Conservation (phyloP, 1,140 invertebrate species). For the Pinna nobilis region DNA sequence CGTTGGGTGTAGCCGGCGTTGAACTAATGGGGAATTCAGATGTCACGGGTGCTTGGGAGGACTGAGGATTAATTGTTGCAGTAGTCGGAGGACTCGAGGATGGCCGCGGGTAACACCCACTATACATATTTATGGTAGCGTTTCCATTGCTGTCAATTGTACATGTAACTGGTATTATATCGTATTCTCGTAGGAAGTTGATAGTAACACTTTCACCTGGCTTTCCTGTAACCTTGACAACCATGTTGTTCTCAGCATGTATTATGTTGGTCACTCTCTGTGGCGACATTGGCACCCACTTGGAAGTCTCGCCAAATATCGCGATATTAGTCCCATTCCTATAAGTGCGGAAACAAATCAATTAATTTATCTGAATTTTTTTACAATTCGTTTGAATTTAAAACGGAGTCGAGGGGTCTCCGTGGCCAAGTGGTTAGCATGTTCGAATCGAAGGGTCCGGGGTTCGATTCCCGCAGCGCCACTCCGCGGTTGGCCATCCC, state of each 20-base stretch:
- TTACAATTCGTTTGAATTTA: neutral
- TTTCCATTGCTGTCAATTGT: neutral
- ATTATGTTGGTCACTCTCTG: conserved; percentile 38
- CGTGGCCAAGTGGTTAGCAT: neutral
- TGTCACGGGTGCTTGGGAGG: no score
- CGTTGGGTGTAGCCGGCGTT: no score
- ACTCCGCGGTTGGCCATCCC: no score
- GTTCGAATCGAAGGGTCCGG: no score
- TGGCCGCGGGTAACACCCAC: neutral
- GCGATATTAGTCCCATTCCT: conserved; percentile 36
- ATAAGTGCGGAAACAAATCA: no score
- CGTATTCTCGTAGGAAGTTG: conserved; percentile 18
- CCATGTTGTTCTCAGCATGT: conserved; percentile 15
- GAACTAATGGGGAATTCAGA: no score
- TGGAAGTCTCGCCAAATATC: conserved; percentile 44
- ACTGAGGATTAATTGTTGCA: no score
- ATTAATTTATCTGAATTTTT: neutral
- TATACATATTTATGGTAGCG: neutral
- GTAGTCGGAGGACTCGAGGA: neutral
- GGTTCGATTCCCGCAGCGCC: no score
- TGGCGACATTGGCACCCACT: conserved; percentile 49
- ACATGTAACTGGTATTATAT: neutral
- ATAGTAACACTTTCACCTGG: conserved; percentile 32
- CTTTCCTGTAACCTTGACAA: conserved; percentile 26
- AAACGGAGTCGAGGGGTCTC: neutral